Evolutionary conservation across 23 tunicate species (phyloP), one percentile per base, ranked within the genome.

Genomic region (Aplidium turbinatum): DNA sequence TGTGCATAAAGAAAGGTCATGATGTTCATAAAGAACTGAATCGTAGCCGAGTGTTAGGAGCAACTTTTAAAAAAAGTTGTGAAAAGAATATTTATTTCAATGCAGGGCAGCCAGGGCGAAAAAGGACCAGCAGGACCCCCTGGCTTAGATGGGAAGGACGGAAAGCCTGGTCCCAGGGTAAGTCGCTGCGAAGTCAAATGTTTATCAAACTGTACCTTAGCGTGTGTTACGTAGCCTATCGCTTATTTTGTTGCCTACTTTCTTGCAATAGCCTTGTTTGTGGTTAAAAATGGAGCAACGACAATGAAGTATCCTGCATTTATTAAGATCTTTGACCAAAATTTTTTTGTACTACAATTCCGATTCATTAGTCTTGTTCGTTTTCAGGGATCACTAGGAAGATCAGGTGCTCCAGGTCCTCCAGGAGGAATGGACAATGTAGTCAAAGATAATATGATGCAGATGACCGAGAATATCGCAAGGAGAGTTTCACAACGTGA

Each of bases 361-460:
- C n/a, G n/a, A n/a, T n/a, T n/a, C n/a, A n/a, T n/a, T n/a, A n/a
- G n/a, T n/a, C n/a, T n/a, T n/a, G n/a, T n/a, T n/a, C n/a, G n/a
- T 32, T 29, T 38, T 36, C 29, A 70, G 76, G 76, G 76, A 25
- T 34, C 58, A 28, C 63, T 63, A 33, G 83, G 83, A 47, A 63
- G 47, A 63, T 31, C 63, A n/a, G 83, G 83, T 27, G 6, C 25
- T n/a, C 73, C 58, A 23, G 76, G 76, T 2, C 58, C 76, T 6
- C 76, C 76, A 4, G 76, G 58, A 25, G 57, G 38, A 26, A 70
- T 78, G 45, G 20, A 24, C 2, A 9, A 31, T 1, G 1, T 63
- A 5, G 53, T 32, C 47, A 64, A 64, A 24, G 65, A 27, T 13
- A 31, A 64, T 11, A 64, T 78, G 20, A 42, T 78, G 62, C n/a